A percentile compares a stretch with the other conserved stretches of the same genome.
Conservation (phyloP, 2,888 invertebrate species). For the Anthrax anthrax region DNA sequence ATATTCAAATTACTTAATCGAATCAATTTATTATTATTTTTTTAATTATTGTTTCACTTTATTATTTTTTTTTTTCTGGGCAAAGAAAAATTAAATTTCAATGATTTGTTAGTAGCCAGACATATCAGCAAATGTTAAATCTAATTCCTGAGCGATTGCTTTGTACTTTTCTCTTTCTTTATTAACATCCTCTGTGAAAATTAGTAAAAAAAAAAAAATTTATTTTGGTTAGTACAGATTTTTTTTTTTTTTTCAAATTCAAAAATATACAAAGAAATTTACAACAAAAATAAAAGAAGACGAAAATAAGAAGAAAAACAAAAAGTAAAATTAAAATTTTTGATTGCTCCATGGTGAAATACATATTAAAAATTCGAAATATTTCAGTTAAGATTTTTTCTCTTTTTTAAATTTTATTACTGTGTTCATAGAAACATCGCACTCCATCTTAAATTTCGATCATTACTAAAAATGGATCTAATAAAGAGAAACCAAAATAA, state of each 20-base stretch:
- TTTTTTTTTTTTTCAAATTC: neutral
- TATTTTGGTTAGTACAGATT: neutral
- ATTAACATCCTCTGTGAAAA: slow-evolving; percentile 64
- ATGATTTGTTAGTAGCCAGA: slow-evolving; percentile 7
- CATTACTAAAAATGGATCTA: no score
- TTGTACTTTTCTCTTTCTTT: slow-evolving; percentile 95
- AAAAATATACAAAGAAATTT: neutral
- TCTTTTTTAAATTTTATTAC: no score
- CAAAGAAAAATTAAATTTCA: no score
- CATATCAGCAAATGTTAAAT: slow-evolving; percentile 90
- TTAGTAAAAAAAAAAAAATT: neutral
- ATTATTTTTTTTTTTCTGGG: neutral
- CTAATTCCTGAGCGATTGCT: slow-evolving; percentile 94
- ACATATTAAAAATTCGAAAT: no score
- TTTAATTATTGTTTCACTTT: neutral
- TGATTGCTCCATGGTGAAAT: no score
- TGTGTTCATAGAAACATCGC: no score
- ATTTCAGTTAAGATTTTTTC: no score
- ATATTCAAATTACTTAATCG: no score
- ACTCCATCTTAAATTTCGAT: no score
- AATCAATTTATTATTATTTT: no score
- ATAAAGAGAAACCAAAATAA: no score
- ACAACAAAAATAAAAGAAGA: neutral
- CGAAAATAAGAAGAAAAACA: neutral
- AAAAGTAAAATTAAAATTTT: no score